phyloP scores from a whole-genome alignment of 2,888 invertebrate genomes.

The Druceiella hillmani region DNA sequence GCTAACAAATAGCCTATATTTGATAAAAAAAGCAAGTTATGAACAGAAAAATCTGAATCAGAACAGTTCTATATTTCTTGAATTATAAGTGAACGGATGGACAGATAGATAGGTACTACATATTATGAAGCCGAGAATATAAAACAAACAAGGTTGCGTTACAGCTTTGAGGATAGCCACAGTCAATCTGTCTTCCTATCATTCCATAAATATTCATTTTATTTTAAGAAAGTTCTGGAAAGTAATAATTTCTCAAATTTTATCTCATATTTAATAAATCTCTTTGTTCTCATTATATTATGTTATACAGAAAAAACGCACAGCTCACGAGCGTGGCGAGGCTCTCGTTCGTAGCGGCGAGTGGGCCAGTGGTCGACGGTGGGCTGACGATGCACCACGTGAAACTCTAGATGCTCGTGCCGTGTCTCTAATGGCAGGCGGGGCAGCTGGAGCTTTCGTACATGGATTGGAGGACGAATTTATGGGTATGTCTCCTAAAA shows the following conservation, averaged over 20 bases:
- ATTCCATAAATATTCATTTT: background rate
- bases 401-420: slow-evolving; percentile 71
- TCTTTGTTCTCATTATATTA: slow-evolving; percentile 11
- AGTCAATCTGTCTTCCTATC: too few relatives aligned
- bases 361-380: slow-evolving; percentile 59
- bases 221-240: background rate
- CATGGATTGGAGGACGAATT: slow-evolving; percentile 98
- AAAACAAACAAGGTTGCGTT: too few relatives aligned
- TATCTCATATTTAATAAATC: too few relatives aligned
- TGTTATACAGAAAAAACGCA: slow-evolving; percentile 62
- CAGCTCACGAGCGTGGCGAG: slow-evolving; percentile 80
- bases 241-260: too few relatives aligned
- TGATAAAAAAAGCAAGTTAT: too few relatives aligned
- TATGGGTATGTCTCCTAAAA: slow-evolving; percentile 57
- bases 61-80: too few relatives aligned
- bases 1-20: too few relatives aligned
- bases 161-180: too few relatives aligned
- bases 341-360: slow-evolving; percentile 80
- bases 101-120: too few relatives aligned
- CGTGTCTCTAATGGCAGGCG: slow-evolving; percentile 81
- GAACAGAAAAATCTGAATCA: too few relatives aligned
- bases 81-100: too few relatives aligned
- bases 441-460: slow-evolving; percentile 97
- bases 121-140: too few relatives aligned
- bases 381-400: slow-evolving; percentile 83